These are phyloP conservation scores for Serinus canaria DNA, from an alignment of 2,113 vertebrate species.

Conservation along the genomic window DNA sequence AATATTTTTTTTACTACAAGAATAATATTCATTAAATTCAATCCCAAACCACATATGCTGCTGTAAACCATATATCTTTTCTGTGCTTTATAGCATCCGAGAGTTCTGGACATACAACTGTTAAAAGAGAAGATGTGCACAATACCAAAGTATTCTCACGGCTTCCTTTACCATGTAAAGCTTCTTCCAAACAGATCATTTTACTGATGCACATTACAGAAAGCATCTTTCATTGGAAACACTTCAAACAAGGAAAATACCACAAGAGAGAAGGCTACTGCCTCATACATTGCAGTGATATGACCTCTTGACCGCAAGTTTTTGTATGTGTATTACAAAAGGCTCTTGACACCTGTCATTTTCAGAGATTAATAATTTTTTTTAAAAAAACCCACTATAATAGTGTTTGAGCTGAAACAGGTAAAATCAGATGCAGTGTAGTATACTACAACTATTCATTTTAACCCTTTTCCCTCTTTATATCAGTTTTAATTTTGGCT, in stretches of 20 bases:
- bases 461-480: constrained; percentile 50
- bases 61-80: not conserved
- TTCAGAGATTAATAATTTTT: constrained; percentile 71
- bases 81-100: not conserved
- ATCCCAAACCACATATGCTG: not conserved
- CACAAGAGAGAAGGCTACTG: constrained; percentile 66
- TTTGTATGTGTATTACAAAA: constrained; percentile 65
- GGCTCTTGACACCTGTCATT: constrained; percentile 71
- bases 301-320: constrained; percentile 63
- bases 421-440: constrained; percentile 70
- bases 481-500: constrained; percentile 78
- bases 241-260: constrained; percentile 75
- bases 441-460: constrained; percentile 71
- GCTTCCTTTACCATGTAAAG: constrained; percentile 58
- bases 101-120: constrained; percentile 7
- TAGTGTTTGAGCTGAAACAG: constrained; percentile 31
- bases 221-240: constrained; percentile 66
- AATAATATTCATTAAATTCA: constrained; percentile 23
- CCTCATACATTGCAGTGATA: constrained; percentile 66
- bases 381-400: not conserved
- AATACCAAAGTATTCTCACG: constrained; percentile 51
- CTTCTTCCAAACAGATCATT: constrained; percentile 60
- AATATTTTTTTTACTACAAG: not conserved
- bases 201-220: constrained; percentile 66
- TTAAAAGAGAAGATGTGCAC: not conserved